phyloP scores from a whole-genome alignment of 2,113 vertebrate genomes.

The Neopipo cinnamomea region DNA sequence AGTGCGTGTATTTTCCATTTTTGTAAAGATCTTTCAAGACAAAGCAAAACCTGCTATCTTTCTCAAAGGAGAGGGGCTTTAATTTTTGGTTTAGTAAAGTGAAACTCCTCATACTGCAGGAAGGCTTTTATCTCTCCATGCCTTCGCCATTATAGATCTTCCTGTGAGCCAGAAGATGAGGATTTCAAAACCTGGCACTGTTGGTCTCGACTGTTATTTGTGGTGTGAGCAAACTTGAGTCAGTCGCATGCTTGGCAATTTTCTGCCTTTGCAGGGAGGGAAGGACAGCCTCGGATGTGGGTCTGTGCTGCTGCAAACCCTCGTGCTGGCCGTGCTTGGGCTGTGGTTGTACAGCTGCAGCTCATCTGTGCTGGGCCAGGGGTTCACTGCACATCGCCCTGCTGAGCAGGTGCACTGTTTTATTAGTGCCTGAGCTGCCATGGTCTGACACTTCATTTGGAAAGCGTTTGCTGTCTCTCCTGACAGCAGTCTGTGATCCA shows the following conservation, averaged over 20 bases:
- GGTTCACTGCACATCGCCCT: neutral
- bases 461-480: neutral
- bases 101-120: neutral
- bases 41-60: neutral
- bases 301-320: neutral
- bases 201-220: neutral
- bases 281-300: neutral
- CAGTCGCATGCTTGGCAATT: fast-evolving
- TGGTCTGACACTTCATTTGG: conserved; percentile 9
- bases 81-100: neutral
- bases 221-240: neutral
- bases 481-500: neutral
- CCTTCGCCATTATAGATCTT: neutral
- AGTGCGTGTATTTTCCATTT: neutral
- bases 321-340: neutral
- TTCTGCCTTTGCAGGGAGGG: neutral
- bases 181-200: neutral
- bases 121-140: neutral
- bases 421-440: neutral
- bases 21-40: neutral
- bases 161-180: neutral
- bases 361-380: neutral
- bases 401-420: neutral
- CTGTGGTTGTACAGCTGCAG: neutral
- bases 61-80: neutral